Conservation (phyloP, 1,140 invertebrate species). For the Gryon sp. region DNA sequence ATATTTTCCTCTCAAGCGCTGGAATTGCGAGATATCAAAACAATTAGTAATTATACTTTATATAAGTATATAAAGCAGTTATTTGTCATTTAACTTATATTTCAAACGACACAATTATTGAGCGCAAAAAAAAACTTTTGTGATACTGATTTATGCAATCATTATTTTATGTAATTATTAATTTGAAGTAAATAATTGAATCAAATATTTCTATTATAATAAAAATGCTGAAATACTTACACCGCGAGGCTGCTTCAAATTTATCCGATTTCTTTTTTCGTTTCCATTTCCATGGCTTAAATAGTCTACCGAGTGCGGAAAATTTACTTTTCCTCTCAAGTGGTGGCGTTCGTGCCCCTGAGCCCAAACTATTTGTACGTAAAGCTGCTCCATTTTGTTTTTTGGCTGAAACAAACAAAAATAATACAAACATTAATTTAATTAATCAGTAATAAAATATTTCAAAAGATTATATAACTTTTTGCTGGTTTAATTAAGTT, state of each 20-base stretch:
- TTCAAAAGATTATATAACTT: not conserved
- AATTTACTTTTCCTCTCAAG: conserved; percentile 95
- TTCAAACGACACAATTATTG: too few relatives aligned
- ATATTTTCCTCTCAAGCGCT: conserved; percentile 99
- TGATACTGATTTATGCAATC: too few relatives aligned
- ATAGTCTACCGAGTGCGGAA: conserved; percentile 94
- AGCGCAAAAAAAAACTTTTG: too few relatives aligned
- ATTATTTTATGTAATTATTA: too few relatives aligned
- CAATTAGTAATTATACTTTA: too few relatives aligned
- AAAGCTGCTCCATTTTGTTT: conserved; percentile 95
- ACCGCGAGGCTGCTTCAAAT: conserved; percentile 96
- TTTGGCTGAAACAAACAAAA: conserved; percentile 87
- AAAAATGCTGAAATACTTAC: conserved; percentile 83
- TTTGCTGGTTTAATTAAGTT: too few relatives aligned
- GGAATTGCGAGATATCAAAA: conserved; percentile 66
- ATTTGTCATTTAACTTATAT: too few relatives aligned
- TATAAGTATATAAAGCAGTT: conserved; percentile 12
- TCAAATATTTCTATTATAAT: too few relatives aligned
- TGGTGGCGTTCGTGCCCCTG: conserved; percentile 87
- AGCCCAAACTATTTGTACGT: conserved; percentile 91
- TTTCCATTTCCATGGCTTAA: conserved; percentile 99
- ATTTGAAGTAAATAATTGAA: too few relatives aligned
- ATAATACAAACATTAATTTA: not conserved
- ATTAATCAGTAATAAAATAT: not conserved
- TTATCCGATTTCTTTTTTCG: conserved; percentile 99